phyloP scores from a whole-genome alignment of 53 echinoderm and acorn worm species.

The Mesocentrotus franciscanus region DNA sequence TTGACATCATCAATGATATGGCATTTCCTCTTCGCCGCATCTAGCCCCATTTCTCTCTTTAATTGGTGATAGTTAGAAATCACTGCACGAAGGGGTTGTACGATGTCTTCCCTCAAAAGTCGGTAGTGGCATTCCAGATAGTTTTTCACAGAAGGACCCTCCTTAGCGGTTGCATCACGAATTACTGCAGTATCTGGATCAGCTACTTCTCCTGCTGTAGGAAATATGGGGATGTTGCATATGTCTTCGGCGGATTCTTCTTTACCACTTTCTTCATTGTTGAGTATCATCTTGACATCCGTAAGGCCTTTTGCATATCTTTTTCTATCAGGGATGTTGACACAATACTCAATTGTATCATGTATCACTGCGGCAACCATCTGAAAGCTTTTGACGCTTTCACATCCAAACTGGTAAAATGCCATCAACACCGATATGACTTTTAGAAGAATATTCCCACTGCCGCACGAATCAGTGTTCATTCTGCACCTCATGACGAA shows the following conservation, averaged over 20 bases:
- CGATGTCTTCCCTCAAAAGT: slow-evolving; percentile 90
- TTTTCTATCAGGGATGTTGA: not conserved
- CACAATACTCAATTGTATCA: not conserved
- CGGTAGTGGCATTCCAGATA: slow-evolving; percentile 82
- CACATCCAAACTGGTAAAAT: not conserved
- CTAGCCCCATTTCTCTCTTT: slow-evolving; percentile 28
- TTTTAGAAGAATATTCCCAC: not conserved
- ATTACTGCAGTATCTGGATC: slow-evolving; percentile 53
- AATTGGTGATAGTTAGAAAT: slow-evolving; percentile 71
- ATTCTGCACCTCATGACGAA: slow-evolving; percentile 30
- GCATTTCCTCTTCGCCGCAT: slow-evolving; percentile 66
- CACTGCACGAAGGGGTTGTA: slow-evolving; percentile 80
- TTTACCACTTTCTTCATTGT: not conserved
- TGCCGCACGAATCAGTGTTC: not conserved
- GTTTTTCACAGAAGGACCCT: slow-evolving; percentile 68
- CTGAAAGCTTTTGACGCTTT: not conserved
- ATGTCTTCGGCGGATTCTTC: slow-evolving; percentile 50
- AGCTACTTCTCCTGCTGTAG: slow-evolving; percentile 67
- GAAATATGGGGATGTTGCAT: slow-evolving; percentile 69
- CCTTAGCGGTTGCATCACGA: not conserved
- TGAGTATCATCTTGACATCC: not conserved
- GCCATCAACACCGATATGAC: not conserved
- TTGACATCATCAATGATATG: slow-evolving; percentile 66
- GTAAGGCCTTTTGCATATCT: not conserved
- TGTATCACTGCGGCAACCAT: slow-evolving; percentile 26